These are phyloP conservation scores for Nemoura dubitans DNA, from an alignment of 2,888 invertebrate species.

Conservation along the genomic window DNA sequence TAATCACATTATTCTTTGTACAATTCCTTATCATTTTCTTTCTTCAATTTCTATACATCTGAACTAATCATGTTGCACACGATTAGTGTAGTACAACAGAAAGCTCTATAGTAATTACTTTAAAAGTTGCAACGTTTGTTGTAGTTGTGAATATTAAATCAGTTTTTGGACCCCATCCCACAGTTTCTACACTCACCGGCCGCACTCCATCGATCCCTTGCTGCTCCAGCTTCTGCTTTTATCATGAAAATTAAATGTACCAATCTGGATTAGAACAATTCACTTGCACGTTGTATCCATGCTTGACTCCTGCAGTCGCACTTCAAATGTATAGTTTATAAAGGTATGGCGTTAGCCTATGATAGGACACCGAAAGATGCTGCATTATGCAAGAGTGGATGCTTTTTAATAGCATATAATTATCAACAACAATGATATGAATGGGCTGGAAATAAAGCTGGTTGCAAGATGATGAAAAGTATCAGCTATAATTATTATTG, in stretches of 20 bases:
- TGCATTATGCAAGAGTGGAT: neutral
- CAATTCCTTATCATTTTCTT: too few relatives aligned
- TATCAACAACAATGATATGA: neutral
- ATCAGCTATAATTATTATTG: neutral
- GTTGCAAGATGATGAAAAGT: neutral
- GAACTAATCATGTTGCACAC: too few relatives aligned
- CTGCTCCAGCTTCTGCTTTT: constrained; percentile 27
- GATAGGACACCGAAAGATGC: neutral
- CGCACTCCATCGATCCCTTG: constrained; percentile 3
- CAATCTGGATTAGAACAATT: constrained; percentile 44
- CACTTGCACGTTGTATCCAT: neutral
- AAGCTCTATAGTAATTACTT: constrained; percentile 4
- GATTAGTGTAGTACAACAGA: neutral
- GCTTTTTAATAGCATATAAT: neutral
- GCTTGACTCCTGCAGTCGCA: neutral
- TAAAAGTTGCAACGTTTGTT: neutral
- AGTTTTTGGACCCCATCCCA: neutral
- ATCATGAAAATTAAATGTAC: constrained; percentile 48
- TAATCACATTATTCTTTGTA: neutral
- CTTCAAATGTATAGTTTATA: neutral
- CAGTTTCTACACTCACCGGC: too few relatives aligned
- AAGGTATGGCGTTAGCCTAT: neutral
- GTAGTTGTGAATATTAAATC: constrained; percentile 12
- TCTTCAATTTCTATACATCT: too few relatives aligned
- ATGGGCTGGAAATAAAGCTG: neutral